Evolutionary conservation across 2,888 invertebrate genomes (phyloP).

Genomic region (Leptinotarsa haldemani): DNA sequence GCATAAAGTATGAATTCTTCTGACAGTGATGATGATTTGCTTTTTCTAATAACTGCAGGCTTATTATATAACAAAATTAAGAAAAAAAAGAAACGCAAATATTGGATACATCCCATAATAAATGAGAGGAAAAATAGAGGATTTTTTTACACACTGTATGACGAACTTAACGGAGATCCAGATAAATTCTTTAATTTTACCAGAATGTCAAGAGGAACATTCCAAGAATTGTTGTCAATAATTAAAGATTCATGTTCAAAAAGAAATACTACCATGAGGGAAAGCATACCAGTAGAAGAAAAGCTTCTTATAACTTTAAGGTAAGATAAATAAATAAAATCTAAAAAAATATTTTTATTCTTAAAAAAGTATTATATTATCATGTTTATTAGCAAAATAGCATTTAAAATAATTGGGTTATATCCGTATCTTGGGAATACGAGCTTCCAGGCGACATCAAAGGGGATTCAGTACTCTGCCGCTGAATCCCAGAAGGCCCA

Average conservation of each 20-base stretch:
- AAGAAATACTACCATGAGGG: slow-evolving; percentile 31
- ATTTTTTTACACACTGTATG: slow-evolving; percentile 36
- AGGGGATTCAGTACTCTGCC: slow-evolving; percentile 28
- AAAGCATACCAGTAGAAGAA: slow-evolving; percentile 36
- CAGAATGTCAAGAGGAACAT: slow-evolving; percentile 33
- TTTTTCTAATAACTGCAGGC: slow-evolving; percentile 23
- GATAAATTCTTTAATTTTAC: slow-evolving; percentile 37
- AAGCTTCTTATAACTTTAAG: slow-evolving; percentile 38
- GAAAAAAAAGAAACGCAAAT: slow-evolving; percentile 32
- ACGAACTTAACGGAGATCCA: slow-evolving; percentile 29
- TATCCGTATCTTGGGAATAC: slow-evolving; percentile 35
- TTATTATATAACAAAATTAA: slow-evolving; percentile 27
- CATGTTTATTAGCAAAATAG: no score
- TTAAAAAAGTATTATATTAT: slow-evolving; percentile 31
- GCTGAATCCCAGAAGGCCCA: slow-evolving; percentile 30
- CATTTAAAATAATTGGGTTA: slow-evolving; percentile 24
- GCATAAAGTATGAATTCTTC: slow-evolving; percentile 14
- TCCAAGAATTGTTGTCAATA: slow-evolving; percentile 34
- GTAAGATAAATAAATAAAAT: slow-evolving; percentile 22
- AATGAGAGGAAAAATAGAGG: slow-evolving; percentile 33
- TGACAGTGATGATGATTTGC: slow-evolving; percentile 24
- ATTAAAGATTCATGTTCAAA: slow-evolving; percentile 35
- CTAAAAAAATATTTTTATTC: slow-evolving; percentile 22
- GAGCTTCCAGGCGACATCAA: slow-evolving; percentile 33
- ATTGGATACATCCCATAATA: slow-evolving; percentile 37